These are phyloP conservation scores for Himalopsyche kuldschensis DNA, from an alignment of 2,888 invertebrate genomes.

Conservation along the genomic window DNA sequence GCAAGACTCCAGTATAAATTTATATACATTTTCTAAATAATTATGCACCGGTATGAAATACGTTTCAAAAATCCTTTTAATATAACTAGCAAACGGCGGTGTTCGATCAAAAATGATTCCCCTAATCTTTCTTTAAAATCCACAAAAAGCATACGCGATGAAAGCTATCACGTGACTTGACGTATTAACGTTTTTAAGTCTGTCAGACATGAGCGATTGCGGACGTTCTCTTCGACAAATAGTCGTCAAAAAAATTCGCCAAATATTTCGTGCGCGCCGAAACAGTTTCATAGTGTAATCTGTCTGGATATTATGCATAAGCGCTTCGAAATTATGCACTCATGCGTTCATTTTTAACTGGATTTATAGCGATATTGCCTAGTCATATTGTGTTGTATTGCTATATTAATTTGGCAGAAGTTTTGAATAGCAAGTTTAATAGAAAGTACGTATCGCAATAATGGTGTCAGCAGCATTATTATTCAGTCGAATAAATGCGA, in stretches of 20 bases:
- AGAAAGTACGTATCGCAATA: too few relatives aligned
- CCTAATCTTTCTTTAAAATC: neutral
- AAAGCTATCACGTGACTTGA: neutral
- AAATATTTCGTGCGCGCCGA: neutral
- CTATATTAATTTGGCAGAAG: neutral
- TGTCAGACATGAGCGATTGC: neutral
- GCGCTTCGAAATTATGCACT: neutral
- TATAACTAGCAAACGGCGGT: neutral
- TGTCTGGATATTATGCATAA: neutral
- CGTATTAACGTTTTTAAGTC: neutral
- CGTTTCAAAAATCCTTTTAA: neutral
- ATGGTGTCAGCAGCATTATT: too few relatives aligned
- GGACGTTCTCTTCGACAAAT: neutral
- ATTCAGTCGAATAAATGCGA: too few relatives aligned
- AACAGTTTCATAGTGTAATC: neutral
- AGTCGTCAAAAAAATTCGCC: neutral
- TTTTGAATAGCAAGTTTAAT: neutral
- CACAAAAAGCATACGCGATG: neutral
- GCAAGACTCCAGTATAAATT: too few relatives aligned
- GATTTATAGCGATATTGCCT: neutral
- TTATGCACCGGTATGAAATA: too few relatives aligned
- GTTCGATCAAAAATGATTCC: neutral
- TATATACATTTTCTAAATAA: too few relatives aligned
- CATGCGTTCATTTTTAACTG: conserved; percentile 6
- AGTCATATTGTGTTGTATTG: neutral